Evolutionary conservation across 2,888 invertebrate species (phyloP).

Genomic region (Leptopilina drosophilae): DNA sequence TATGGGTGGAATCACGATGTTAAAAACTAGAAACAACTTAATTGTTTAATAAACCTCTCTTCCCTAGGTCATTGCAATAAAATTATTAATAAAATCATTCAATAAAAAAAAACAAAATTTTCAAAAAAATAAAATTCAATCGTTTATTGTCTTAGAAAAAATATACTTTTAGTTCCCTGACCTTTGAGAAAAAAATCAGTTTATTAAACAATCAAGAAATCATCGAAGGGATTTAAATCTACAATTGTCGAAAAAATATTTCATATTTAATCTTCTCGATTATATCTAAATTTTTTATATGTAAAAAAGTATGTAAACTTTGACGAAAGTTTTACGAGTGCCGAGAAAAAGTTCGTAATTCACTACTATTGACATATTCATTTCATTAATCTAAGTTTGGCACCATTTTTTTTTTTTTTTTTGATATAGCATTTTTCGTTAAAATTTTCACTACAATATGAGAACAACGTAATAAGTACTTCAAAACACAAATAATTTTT

Average conservation of each 20-base stretch:
- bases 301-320: conserved; percentile 26
- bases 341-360: conserved; percentile 19
- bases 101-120: too few species aligned
- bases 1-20: conserved; percentile 47
- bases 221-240: too few species aligned
- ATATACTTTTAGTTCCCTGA: too few species aligned
- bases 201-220: too few species aligned
- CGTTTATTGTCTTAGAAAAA: not conserved
- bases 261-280: not conserved
- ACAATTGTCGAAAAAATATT: too few species aligned
- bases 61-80: too few species aligned
- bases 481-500: not conserved
- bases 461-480: too few species aligned
- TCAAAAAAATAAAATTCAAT: not conserved
- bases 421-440: not conserved
- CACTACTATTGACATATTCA: conserved; percentile 30
- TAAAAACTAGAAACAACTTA: not conserved
- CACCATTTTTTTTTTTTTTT: not conserved
- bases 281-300: conserved; percentile 8
- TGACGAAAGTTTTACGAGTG: not conserved
- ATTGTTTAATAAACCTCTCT: too few species aligned
- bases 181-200: too few species aligned
- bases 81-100: too few species aligned
- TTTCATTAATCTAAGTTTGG: conserved; percentile 34
- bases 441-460: not conserved